Base-by-base conservation (phyloP, 2,797 vertebrate genomes). In the Tokudaia tokunoshimensis region DNA sequence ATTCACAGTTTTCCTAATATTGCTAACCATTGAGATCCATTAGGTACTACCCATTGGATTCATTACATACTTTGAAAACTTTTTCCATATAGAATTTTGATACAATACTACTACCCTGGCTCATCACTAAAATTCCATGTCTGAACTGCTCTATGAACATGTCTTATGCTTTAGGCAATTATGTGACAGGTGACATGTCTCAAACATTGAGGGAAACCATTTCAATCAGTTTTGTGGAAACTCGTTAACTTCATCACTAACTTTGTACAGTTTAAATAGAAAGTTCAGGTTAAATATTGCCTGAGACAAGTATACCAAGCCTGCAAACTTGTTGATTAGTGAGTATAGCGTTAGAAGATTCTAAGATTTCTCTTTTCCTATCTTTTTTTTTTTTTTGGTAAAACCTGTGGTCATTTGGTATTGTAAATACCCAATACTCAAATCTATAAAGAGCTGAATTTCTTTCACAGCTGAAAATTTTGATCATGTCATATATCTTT, bases 91-190 rank as follows among this genome's bases (percentile, higher is more conserved):
- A 87, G 9, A 92, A 1, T 65, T 74, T 44, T 74, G 26, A 20
- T 90, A 37, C 3, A 92, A 96, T 74, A 79, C 65, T 87, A 84
- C 59, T 90, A 3, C 75, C 90, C 81, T 72, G 15, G 85, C 41
- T 17, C 41, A 84, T 52, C 63, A 81, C 22, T 94, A 41, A 91
- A 96, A 88, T 34, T 34, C 0, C 2, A 34, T 57, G 3, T 55
- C 24, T 70, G 20, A 95, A 93, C 57, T 76, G n/a, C 5, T 78
- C 1, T 80, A 70, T 26, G 59, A 75, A 84, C 6, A 12, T 44
- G 4, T 47, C 63, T 91, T 8, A 24, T 50, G n/a, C n/a, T 81
- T 59, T 84, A 22, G 76, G 34, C 1, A 95, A 74, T 85, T 78
- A 55, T 52, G 2, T 76, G 10, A 22, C 52, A 17, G 12, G 9